Percentiles rank a stretch among this genome's conserved stretches.
Evolutionary conservation across 92 coral and sea anemone genomes (phyloP).

Genomic region (Parazoanthus darwini): DNA sequence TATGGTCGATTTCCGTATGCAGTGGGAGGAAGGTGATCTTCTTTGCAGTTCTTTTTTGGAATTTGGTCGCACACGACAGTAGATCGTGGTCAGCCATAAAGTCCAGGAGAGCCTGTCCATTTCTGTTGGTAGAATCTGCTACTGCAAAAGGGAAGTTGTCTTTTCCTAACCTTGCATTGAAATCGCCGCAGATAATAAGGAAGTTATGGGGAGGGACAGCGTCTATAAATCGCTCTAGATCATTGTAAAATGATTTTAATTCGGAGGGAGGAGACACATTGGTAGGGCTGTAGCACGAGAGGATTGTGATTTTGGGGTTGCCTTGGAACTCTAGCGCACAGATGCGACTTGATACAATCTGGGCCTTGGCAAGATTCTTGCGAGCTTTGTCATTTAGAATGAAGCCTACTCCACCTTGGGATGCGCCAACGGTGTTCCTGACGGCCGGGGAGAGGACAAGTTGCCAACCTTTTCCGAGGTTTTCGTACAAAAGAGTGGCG

Average conservation of each 20-base stretch:
- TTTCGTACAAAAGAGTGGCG: no score
- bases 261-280: constrained; percentile 3
- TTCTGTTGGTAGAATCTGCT: constrained; percentile 6
- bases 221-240: constrained; percentile 1
- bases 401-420: no score
- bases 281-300: constrained; percentile 15
- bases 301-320: constrained; percentile 13
- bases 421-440: no score
- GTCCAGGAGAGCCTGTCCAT: constrained; percentile 10
- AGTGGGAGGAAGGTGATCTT: neutral
- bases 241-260: neutral
- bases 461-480: no score
- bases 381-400: no score
- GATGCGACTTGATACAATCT: constrained; percentile 9
- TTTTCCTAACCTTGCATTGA: constrained; percentile 11
- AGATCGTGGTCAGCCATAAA: neutral
- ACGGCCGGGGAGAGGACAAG: no score
- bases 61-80: constrained; percentile 5
- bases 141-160: constrained; percentile 5
- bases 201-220: constrained; percentile 1
- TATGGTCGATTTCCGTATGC: neutral
- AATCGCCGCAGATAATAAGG: constrained; percentile 8
- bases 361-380: neutral
- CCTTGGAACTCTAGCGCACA: constrained; percentile 7
- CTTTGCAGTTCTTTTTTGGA: neutral